Conservation (phyloP, 2,113 vertebrate species). For the Deroptyus accipitrinus region DNA sequence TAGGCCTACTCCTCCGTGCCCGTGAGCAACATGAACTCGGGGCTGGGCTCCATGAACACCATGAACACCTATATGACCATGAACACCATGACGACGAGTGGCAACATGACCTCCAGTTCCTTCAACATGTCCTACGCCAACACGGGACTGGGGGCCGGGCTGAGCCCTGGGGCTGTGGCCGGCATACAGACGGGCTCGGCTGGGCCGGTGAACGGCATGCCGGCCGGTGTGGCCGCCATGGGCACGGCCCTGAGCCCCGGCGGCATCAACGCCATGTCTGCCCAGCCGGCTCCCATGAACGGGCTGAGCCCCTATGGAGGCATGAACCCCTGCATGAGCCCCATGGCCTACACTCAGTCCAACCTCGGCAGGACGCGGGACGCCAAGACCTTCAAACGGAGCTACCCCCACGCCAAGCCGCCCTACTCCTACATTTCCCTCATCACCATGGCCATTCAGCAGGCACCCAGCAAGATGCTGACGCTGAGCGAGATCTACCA, state of each 20-base stretch:
- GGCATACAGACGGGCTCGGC: conserved; percentile 77
- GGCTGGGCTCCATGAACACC: conserved; percentile 87
- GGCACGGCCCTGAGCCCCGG: conserved; percentile 88
- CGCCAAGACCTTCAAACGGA: conserved; percentile 90
- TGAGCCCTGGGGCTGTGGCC: conserved; percentile 83
- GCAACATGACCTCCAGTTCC: conserved; percentile 89
- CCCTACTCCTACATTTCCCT: conserved; percentile 99
- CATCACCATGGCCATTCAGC: conserved; percentile 99
- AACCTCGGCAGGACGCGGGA: conserved; percentile 85
- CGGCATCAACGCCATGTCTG: conserved; percentile 83
- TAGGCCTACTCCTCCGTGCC: conserved; percentile 95
- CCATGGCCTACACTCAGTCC: conserved; percentile 86
- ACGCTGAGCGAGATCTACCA: conserved; percentile 98
- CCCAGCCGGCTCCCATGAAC: conserved; percentile 87
- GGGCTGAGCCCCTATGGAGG: conserved; percentile 86
- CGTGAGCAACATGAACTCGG: conserved; percentile 88
- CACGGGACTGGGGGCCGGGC: conserved; percentile 82
- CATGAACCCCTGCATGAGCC: conserved; percentile 92
- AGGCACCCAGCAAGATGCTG: conserved; percentile 96
- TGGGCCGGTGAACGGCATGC: conserved; percentile 85
- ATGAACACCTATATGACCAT: conserved; percentile 95
- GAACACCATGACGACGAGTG: conserved; percentile 85
- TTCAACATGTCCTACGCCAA: conserved; percentile 99
- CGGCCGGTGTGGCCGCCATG: conserved; percentile 82
- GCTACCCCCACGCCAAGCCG: conserved; percentile 95